These are phyloP conservation scores for Cherax destructor DNA, from an alignment of 1,140 invertebrate genomes.

Conservation along the genomic window DNA sequence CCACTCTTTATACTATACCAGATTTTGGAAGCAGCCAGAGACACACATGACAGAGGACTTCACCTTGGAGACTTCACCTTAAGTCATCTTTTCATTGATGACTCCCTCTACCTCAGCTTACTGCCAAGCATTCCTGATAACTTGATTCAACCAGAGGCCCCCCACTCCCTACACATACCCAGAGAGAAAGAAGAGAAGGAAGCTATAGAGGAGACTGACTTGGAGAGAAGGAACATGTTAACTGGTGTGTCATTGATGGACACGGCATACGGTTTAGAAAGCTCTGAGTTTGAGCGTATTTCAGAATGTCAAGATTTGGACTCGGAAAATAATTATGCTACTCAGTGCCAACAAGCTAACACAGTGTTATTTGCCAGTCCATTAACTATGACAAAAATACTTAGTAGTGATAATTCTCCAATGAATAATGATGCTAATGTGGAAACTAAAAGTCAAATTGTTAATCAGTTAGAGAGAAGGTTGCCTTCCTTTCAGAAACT, in stretches of 20 bases:
- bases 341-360: not conserved
- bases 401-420: not conserved
- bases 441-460: not conserved
- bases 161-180: not conserved
- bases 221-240: not conserved
- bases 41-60: slow-evolving; percentile 57
- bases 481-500: slow-evolving; percentile 31
- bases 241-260: not conserved
- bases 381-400: not conserved
- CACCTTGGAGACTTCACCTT: slow-evolving; percentile 57
- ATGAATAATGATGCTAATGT: not conserved
- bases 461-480: slow-evolving; percentile 6
- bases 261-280: not conserved
- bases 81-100: slow-evolving; percentile 52
- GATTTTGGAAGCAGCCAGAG: slow-evolving; percentile 51
- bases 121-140: slow-evolving; percentile 51
- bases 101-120: slow-evolving; percentile 58
- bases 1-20: slow-evolving; percentile 55
- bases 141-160: slow-evolving; percentile 37
- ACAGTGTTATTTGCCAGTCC: not conserved
- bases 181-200: not conserved
- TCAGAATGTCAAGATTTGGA: not conserved
- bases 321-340: not conserved
- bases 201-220: not conserved
- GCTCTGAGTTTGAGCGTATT: not conserved